Conservation (phyloP, 1,140 invertebrate species). For the Galleria mellonella region DNA sequence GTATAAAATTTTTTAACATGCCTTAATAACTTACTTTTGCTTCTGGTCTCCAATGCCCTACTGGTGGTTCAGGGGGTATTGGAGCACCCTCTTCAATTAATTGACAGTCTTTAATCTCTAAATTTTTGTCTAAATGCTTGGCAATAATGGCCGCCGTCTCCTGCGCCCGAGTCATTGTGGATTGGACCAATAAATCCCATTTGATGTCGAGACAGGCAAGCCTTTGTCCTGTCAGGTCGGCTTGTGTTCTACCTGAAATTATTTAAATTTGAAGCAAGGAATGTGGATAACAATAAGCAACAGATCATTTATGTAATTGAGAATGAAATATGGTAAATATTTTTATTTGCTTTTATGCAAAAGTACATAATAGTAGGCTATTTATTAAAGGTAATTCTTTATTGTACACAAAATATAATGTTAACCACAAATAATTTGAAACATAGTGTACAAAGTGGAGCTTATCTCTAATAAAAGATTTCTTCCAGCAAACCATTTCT, state of each 20-base stretch:
- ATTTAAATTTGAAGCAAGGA: slow-evolving; percentile 5
- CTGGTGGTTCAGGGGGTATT: slow-evolving; percentile 94
- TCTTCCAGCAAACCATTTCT: no score
- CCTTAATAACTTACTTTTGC: slow-evolving; percentile 59
- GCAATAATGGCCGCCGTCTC: slow-evolving; percentile 92
- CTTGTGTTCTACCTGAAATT: slow-evolving; percentile 85
- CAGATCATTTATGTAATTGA: not conserved
- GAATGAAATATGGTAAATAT: no score
- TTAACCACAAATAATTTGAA: no score
- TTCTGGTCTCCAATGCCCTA: slow-evolving; percentile 89
- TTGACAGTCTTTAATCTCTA: slow-evolving; percentile 78
- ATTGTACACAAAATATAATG: no score
- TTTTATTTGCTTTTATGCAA: no score
- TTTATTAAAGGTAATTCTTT: no score
- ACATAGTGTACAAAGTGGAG: no score
- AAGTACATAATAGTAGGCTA: no score
- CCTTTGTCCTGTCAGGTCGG: slow-evolving; percentile 85
- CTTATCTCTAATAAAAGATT: no score
- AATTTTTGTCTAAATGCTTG: slow-evolving; percentile 76
- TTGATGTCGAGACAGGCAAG: slow-evolving; percentile 84
- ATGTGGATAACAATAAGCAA: slow-evolving; percentile 8
- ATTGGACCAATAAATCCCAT: slow-evolving; percentile 86
- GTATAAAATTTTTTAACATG: no score
- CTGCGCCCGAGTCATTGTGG: slow-evolving; percentile 94
- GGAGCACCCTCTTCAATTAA: slow-evolving; percentile 96